Percentiles rank a stretch among this genome's conserved stretches.
phyloP scores from a whole-genome alignment of 2,113 vertebrate species.

The Oophaga pumilio region DNA sequence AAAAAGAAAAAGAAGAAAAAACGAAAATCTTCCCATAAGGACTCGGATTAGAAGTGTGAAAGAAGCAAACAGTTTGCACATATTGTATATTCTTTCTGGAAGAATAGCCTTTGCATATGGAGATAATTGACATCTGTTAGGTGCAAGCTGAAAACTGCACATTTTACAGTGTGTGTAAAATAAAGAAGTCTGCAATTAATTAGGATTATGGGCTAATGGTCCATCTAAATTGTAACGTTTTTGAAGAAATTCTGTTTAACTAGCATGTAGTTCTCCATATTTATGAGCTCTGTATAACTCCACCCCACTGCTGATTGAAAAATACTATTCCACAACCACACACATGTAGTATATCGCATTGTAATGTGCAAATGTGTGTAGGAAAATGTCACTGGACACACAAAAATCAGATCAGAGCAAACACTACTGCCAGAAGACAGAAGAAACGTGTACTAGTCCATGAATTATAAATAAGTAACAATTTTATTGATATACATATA shows the following conservation, averaged over 20 bases:
- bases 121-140: background rate
- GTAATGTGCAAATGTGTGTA: too few relatives aligned
- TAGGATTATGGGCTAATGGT: too few relatives aligned
- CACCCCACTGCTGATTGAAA: background rate
- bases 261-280: too few relatives aligned
- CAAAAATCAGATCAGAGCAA: too few relatives aligned
- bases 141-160: background rate
- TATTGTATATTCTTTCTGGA: background rate
- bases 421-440: too few relatives aligned
- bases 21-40: slow-evolving; percentile 73
- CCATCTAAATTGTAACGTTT: background rate
- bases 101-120: background rate
- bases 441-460: too few relatives aligned
- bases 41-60: slow-evolving; percentile 69
- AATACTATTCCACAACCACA: too few relatives aligned
- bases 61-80: background rate
- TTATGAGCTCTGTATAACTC: too few relatives aligned
- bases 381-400: too few relatives aligned
- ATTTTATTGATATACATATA: too few relatives aligned
- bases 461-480: too few relatives aligned
- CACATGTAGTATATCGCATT: too few relatives aligned
- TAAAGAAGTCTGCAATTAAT: background rate
- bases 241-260: background rate
- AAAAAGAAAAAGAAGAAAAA: slow-evolving; percentile 73
- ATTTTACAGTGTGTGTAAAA: background rate